These are phyloP conservation scores for Proctacanthus coquilletti DNA, from an alignment of 1,140 invertebrate species.

Conservation along the genomic window DNA sequence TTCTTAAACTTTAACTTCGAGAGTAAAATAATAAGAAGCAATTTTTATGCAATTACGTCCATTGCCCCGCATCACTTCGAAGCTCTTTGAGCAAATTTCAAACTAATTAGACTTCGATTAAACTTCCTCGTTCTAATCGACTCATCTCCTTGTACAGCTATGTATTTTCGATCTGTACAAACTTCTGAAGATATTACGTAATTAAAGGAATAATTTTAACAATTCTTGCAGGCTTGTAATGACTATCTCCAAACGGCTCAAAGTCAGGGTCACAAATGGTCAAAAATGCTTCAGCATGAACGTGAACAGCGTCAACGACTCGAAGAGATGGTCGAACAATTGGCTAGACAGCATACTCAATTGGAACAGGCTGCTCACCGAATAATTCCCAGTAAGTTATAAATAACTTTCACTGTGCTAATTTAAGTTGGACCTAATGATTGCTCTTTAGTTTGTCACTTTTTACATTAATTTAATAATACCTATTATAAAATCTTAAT, in stretches of 20 bases:
- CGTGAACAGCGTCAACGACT: slow-evolving; percentile 84
- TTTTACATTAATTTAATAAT: too few relatives aligned
- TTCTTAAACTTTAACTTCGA: too few relatives aligned
- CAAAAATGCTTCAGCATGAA: slow-evolving; percentile 81
- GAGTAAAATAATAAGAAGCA: too few relatives aligned
- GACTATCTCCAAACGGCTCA: slow-evolving; percentile 81
- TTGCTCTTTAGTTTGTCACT: too few relatives aligned
- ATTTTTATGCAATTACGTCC: too few relatives aligned
- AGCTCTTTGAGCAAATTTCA: not conserved
- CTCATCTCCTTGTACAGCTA: too few relatives aligned
- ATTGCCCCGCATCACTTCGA: too few relatives aligned
- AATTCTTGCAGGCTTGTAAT: slow-evolving; percentile 54
- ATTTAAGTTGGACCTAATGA: too few relatives aligned
- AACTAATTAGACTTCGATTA: not conserved
- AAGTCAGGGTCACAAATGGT: slow-evolving; percentile 77
- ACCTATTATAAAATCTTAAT: too few relatives aligned
- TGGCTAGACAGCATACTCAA: slow-evolving; percentile 90
- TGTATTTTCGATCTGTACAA: too few relatives aligned
- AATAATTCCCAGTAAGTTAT: slow-evolving; percentile 32
- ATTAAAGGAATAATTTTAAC: slow-evolving; percentile 1
- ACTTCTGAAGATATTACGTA: not conserved
- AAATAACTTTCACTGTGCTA: too few relatives aligned
- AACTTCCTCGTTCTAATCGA: too few relatives aligned
- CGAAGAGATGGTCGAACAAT: slow-evolving; percentile 93
- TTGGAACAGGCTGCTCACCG: slow-evolving; percentile 68